These are phyloP conservation scores for Colaptes auratus DNA, from an alignment of 2,113 vertebrate genomes.

Conservation along the genomic window DNA sequence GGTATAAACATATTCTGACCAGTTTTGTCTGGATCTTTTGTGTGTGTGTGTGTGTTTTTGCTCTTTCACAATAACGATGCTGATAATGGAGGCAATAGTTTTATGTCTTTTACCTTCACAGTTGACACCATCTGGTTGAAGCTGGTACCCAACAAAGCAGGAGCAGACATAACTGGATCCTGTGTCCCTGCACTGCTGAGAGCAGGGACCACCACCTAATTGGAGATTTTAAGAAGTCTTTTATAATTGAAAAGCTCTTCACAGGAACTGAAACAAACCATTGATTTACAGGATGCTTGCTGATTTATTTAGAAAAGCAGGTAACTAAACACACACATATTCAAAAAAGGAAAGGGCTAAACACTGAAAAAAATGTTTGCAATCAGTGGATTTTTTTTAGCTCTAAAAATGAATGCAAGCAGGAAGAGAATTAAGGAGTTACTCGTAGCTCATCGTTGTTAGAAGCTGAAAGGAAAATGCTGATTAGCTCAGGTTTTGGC, in stretches of 20 bases:
- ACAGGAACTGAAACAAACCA: neutral
- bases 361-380: neutral
- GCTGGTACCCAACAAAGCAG: constrained; percentile 89
- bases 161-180: constrained; percentile 81
- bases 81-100: neutral
- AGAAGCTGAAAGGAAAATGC: neutral
- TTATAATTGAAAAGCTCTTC: neutral
- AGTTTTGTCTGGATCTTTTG: neutral
- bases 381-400: neutral
- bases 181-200: constrained; percentile 86
- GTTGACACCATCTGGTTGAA: constrained; percentile 85
- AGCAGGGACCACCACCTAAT: constrained; percentile 85
- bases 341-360: neutral
- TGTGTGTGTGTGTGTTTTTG: neutral
- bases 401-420: neutral
- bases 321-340: neutral
- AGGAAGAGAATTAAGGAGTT: neutral
- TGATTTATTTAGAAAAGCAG: neutral
- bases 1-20: neutral
- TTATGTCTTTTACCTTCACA: constrained; percentile 86
- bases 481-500: neutral
- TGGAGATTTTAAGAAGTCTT: neutral
- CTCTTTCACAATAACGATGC: neutral
- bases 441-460: neutral
- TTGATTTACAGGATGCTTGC: neutral